A percentile compares a stretch with the other conserved stretches of the same genome.
Evolutionary conservation across 2,797 vertebrate genomes (phyloP).

Genomic region (Spinus olivaceus): DNA sequence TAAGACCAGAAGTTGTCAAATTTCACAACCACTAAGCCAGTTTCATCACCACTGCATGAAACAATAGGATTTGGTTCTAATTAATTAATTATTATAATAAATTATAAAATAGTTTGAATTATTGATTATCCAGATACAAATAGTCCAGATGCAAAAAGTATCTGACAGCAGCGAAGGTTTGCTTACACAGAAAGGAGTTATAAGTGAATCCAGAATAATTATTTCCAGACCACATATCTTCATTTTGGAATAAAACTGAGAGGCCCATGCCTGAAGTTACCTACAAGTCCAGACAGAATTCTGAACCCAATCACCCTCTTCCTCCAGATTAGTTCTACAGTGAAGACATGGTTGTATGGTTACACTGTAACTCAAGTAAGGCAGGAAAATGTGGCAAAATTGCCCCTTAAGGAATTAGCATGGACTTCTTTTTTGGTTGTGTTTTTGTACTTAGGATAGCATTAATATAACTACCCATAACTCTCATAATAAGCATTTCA

Average conservation of each 20-base stretch:
- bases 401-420: neutral
- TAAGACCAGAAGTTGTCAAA: neutral
- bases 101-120: neutral
- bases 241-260: neutral
- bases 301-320: neutral
- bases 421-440: neutral
- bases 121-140: neutral
- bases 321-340: neutral
- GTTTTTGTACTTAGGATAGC: neutral
- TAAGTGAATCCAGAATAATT: neutral
- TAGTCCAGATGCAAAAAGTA: neutral
- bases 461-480: neutral
- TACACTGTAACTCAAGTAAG: neutral
- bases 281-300: neutral
- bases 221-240: neutral
- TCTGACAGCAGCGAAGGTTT: neutral
- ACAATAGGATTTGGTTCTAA: neutral
- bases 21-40: neutral
- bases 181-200: neutral
- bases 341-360: neutral
- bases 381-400: neutral
- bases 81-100: neutral
- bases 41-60: neutral
- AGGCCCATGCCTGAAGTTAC: neutral
- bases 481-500: neutral